phyloP scores from a whole-genome alignment of 1,140 invertebrate genomes.

The Nebria ingens region DNA sequence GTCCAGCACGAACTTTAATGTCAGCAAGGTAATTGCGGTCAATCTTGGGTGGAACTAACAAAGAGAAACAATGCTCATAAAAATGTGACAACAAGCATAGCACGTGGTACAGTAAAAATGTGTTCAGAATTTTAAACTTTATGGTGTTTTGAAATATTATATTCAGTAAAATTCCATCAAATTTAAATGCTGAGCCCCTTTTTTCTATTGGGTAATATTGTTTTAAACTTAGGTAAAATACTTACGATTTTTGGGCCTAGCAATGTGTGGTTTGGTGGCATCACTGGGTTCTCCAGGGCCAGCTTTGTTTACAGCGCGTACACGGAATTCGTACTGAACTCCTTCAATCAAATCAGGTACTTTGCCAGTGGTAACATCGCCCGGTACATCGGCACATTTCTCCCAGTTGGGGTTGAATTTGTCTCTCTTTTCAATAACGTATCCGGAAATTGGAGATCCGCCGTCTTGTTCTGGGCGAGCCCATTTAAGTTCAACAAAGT shows the following conservation, averaged over 20 bases:
- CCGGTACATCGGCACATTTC: constrained; percentile 72
- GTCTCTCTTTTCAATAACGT: constrained; percentile 93
- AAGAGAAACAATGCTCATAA: constrained; percentile 26
- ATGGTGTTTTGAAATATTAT: too few relatives aligned
- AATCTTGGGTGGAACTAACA: constrained; percentile 75
- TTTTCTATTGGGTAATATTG: too few relatives aligned
- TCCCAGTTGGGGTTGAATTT: constrained; percentile 82
- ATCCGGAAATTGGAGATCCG: constrained; percentile 81
- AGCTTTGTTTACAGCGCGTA: constrained; percentile 89
- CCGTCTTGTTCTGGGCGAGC: constrained; percentile 74
- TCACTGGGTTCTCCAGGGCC: constrained; percentile 86
- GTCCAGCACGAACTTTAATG: constrained; percentile 85
- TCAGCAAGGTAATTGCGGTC: constrained; percentile 87
- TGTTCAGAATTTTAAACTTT: too few relatives aligned
- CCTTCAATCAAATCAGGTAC: constrained; percentile 86
- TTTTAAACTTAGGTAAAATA: too few relatives aligned
- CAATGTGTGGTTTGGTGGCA: constrained; percentile 75
- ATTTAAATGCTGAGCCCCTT: too few relatives aligned
- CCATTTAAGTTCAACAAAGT: constrained; percentile 96
- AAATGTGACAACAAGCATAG: too few relatives aligned
- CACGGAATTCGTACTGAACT: constrained; percentile 86
- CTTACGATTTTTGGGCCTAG: constrained; percentile 81
- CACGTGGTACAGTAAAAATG: constrained; percentile 13
- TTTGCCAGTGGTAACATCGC: constrained; percentile 69
- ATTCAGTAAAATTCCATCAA: too few relatives aligned